Percentiles rank a stretch among this genome's conserved stretches.
Evolutionary conservation across 1,140 invertebrate species (phyloP).

Genomic region (Oryctes rhinoceros): DNA sequence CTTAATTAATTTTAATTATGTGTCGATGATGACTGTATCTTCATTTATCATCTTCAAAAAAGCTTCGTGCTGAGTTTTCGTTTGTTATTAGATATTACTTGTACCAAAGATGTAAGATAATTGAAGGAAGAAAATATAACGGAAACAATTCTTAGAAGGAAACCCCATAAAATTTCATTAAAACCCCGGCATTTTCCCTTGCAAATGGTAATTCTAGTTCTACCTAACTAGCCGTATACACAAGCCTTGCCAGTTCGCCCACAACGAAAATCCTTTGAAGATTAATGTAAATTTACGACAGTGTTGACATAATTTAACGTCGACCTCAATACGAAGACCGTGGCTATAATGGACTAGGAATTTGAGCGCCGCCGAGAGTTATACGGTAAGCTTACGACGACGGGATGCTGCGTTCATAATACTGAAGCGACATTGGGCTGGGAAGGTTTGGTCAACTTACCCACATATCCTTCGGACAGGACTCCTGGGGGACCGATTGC

Average conservation of each 20-base stretch:
- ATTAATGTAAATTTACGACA: neutral
- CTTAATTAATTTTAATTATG: too few relatives aligned
- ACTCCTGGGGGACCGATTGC: constrained; percentile 51
- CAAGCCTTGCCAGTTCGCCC: neutral
- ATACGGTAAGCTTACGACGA: neutral
- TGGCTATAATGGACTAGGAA: neutral
- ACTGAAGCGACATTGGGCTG: neutral
- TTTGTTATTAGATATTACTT: too few relatives aligned
- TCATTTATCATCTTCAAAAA: too few relatives aligned
- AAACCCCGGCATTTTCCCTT: too few relatives aligned
- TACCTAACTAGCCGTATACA: too few relatives aligned
- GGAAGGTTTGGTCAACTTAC: constrained; percentile 48
- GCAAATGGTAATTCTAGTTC: too few relatives aligned
- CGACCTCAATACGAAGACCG: constrained; percentile 4
- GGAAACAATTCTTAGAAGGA: too few relatives aligned
- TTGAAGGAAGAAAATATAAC: too few relatives aligned
- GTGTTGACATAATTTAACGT: neutral
- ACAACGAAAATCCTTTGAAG: neutral
- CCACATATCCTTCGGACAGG: constrained; percentile 56
- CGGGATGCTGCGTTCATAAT: neutral
- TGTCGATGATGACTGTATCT: too few relatives aligned
- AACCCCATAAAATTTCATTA: too few relatives aligned
- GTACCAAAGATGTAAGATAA: too few relatives aligned
- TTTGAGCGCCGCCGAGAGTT: neutral
- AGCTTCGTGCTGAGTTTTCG: too few relatives aligned